phyloP scores from a whole-genome alignment of 2,113 vertebrate species.

The Ageneiosus marmoratus region DNA sequence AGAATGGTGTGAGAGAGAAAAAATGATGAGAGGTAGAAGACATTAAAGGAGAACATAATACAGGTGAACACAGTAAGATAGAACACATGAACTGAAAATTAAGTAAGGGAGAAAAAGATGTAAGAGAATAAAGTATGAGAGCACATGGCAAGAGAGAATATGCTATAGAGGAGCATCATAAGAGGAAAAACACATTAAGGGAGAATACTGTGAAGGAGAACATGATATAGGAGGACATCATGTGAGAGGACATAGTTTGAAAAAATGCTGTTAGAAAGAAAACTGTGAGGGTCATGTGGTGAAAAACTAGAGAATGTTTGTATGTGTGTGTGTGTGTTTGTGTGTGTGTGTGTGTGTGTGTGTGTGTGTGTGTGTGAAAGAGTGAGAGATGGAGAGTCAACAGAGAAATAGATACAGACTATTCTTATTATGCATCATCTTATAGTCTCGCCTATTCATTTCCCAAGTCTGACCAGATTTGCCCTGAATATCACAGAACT shows the following conservation, averaged over 20 bases:
- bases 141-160: background rate
- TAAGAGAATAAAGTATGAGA: too few species aligned
- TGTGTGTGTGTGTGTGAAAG: background rate
- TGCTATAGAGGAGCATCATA: background rate
- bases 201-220: background rate
- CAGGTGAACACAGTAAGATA: background rate
- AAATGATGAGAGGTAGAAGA: background rate
- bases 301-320: background rate
- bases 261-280: background rate
- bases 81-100: background rate
- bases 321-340: background rate
- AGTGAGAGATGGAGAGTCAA: background rate
- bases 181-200: background rate
- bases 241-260: background rate
- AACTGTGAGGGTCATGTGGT: background rate
- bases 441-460: conserved; percentile 10
- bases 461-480: background rate
- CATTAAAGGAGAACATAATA: background rate
- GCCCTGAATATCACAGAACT: background rate
- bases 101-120: too few species aligned
- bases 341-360: too few species aligned
- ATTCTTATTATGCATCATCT: background rate
- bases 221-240: background rate
- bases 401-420: background rate
- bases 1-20: background rate